These are phyloP conservation scores for Planococcus citri DNA, from an alignment of 1,140 invertebrate species.

Conservation along the genomic window DNA sequence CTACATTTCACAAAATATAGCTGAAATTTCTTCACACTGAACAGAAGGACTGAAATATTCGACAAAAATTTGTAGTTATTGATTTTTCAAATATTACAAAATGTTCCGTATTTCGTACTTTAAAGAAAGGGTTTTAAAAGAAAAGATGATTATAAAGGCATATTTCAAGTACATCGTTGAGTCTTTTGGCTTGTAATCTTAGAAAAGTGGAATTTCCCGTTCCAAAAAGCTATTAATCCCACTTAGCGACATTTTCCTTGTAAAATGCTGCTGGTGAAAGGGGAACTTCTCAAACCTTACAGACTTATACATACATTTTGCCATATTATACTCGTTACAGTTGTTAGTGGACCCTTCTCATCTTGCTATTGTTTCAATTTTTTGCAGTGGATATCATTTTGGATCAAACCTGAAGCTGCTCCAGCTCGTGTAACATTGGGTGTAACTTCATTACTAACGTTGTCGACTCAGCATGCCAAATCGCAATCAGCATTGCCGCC, in stretches of 20 bases:
- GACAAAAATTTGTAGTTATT: too few species aligned
- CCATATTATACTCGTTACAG: neutral
- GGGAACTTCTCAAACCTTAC: neutral
- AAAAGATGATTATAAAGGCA: neutral
- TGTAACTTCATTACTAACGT: slow-evolving; percentile 74
- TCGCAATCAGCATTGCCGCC: slow-evolving; percentile 77
- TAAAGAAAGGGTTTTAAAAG: neutral
- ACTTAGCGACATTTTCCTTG: neutral
- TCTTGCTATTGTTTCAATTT: neutral
- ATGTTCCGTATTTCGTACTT: neutral
- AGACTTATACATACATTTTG: neutral
- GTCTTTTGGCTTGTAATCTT: neutral
- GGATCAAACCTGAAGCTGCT: slow-evolving; percentile 81
- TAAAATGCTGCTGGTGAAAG: neutral
- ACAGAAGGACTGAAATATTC: too few species aligned
- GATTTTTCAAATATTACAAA: neutral
- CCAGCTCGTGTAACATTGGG: slow-evolving; percentile 79
- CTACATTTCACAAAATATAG: too few species aligned
- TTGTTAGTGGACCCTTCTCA: slow-evolving; percentile 1
- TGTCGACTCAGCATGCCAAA: slow-evolving; percentile 83
- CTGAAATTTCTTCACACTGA: too few species aligned
- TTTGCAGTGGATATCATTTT: slow-evolving; percentile 70
- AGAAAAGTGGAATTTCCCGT: neutral
- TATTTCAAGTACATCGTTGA: neutral
- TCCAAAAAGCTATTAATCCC: neutral